phyloP scores from a whole-genome alignment of 2,888 invertebrate genomes.

The Notodonta dromedarius region DNA sequence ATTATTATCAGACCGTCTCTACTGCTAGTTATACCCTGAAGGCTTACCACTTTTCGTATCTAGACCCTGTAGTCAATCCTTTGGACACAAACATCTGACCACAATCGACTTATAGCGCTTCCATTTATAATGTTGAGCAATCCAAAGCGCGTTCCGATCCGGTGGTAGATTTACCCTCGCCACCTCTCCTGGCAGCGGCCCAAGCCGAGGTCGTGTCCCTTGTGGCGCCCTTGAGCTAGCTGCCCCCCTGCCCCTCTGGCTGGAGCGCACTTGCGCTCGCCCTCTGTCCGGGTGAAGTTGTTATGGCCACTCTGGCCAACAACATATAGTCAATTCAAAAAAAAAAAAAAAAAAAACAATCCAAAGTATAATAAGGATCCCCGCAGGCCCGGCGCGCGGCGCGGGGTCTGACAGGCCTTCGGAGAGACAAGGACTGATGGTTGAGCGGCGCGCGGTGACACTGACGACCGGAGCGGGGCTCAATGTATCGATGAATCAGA shows the following conservation, averaged over 20 bases:
- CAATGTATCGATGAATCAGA: background rate
- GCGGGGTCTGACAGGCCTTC: slow-evolving; percentile 18
- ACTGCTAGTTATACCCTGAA: background rate
- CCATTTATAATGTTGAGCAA: slow-evolving; percentile 22
- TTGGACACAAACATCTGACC: slow-evolving; percentile 8
- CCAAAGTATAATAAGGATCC: slow-evolving; percentile 33
- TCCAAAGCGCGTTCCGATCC: too few species aligned
- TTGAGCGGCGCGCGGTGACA: slow-evolving; percentile 13
- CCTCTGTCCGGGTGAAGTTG: too few species aligned
- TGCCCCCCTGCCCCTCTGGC: too few species aligned
- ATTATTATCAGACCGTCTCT: too few species aligned
- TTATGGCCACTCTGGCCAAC: too few species aligned
- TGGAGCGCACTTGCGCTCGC: too few species aligned
- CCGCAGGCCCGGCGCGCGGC: slow-evolving; percentile 16
- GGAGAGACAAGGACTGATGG: slow-evolving; percentile 34
- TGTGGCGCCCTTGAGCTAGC: too few species aligned
- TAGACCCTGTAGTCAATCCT: background rate
- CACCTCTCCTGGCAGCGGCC: too few species aligned
- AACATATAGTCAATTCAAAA: too few species aligned
- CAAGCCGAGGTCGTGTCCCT: too few species aligned
- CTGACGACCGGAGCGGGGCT: slow-evolving; percentile 16
- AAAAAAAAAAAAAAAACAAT: too few species aligned
- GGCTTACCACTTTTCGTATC: background rate
- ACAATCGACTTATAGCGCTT: slow-evolving; percentile 22
- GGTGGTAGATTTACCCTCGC: too few species aligned